Conservation (phyloP, 2,888 invertebrate genomes). For the Scaptomyza reducta region DNA sequence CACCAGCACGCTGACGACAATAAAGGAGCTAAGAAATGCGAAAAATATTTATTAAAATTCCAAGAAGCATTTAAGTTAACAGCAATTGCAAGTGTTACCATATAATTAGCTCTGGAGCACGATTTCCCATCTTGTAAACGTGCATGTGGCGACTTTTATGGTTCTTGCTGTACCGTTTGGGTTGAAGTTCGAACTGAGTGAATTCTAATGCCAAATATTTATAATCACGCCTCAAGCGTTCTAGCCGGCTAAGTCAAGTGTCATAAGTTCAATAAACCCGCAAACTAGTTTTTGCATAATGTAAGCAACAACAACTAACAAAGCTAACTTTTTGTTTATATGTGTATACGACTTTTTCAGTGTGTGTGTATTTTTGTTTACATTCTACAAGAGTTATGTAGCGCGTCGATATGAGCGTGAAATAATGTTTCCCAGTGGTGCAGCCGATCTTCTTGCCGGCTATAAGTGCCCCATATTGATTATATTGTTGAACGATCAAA, state of each 20-base stretch:
- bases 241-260: slow-evolving; percentile 65
- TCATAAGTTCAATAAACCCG: slow-evolving; percentile 69
- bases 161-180: slow-evolving; percentile 11
- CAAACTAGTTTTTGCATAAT: slow-evolving; percentile 71
- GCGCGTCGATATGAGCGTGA: background rate
- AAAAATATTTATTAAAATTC: background rate
- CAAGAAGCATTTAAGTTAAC: background rate
- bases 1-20: slow-evolving; percentile 78
- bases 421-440: slow-evolving; percentile 15
- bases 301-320: slow-evolving; percentile 34
- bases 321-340: slow-evolving; percentile 23
- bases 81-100: slow-evolving; percentile 60
- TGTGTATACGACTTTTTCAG: background rate
- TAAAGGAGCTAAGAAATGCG: slow-evolving; percentile 66
- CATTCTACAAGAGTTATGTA: slow-evolving; percentile 10
- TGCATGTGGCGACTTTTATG: slow-evolving; percentile 46
- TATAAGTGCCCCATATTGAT: slow-evolving; percentile 27
- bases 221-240: slow-evolving; percentile 37
- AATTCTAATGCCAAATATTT: slow-evolving; percentile 15
- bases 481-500: slow-evolving; percentile 1
- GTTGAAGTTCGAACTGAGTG: slow-evolving; percentile 13
- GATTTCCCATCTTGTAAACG: slow-evolving; percentile 79
- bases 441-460: slow-evolving; percentile 37
- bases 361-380: slow-evolving; percentile 34
- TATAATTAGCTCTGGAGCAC: slow-evolving; percentile 84